Base-by-base conservation (phyloP, 1,140 invertebrate species). In the Dryas iulia region DNA sequence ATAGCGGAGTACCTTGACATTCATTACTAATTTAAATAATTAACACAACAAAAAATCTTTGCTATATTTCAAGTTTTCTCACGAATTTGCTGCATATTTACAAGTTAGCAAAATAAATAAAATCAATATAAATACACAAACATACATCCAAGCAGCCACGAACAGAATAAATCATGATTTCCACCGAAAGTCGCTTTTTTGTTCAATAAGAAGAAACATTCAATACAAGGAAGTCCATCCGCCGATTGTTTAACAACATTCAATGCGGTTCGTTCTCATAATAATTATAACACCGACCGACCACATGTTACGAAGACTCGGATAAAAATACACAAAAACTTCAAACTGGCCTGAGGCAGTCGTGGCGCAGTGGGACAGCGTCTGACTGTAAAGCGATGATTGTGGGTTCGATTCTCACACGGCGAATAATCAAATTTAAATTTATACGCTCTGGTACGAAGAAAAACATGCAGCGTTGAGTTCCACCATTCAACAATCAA, bases 211-310 rank as follows among this genome's bases (percentile, higher is more conserved):
- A 11, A 52, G 59, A 59, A 63, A 21, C 66, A 31, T 60, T 69
- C 66, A 63, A 69, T 58, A 69, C 54, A 30, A 30, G 66, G 66
- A 69, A 69, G 54, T 21, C 24, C 66, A 69, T 69, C 66, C 66
- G 66, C 53, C 26, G n/a, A 69, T 69, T 69, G 66, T 69, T 63
- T 57, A 0, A 10, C 24, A 56, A 63, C 12, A 62, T 30, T 14
- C 30, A 68, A 59, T 30, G 26, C 18, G 28, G 21, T 33, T 21
- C 25, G 60, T 69, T 61, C 54, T 47, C 59, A 69, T 35, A 69
- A 69, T 58, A 62, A 63, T 62, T 57, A 69, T 58, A 56, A 57
- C 33, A 52, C 23, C 52, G 54, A 54, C 28, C 31, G 58, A 11
- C 64, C 26, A 53, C 64, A 59, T 59, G 56, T 47, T 68, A 25